These are phyloP conservation scores for Mimumesa dahlbomi DNA, from an alignment of 2,888 invertebrate species.

Conservation along the genomic window DNA sequence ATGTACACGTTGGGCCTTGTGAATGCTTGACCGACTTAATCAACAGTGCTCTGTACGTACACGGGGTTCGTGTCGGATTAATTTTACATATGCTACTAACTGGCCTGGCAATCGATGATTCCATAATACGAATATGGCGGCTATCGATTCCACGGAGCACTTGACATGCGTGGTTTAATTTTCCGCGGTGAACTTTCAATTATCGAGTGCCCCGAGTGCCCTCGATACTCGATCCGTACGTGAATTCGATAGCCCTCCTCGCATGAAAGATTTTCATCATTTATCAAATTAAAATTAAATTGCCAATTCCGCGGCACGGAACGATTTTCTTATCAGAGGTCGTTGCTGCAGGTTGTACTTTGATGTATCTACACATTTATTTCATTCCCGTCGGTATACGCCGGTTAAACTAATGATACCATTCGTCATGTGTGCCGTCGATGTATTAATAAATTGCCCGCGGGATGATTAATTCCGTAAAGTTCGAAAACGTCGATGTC, in stretches of 20 bases:
- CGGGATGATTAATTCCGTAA: too few relatives aligned
- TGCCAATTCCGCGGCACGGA: neutral
- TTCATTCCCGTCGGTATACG: too few relatives aligned
- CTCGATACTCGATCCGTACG: neutral
- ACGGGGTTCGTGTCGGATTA: conserved; percentile 8
- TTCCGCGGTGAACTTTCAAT: neutral
- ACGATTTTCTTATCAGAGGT: too few relatives aligned
- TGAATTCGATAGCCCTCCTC: neutral
- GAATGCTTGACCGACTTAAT: conserved; percentile 7
- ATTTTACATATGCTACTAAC: conserved; percentile 25
- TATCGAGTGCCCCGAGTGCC: neutral
- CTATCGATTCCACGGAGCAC: neutral
- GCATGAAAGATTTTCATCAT: neutral
- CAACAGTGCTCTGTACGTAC: conserved; percentile 6
- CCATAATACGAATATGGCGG: conserved; percentile 12
- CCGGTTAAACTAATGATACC: too few relatives aligned
- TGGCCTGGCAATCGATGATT: conserved; percentile 6
- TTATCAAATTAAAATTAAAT: too few relatives aligned
- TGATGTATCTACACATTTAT: too few relatives aligned
- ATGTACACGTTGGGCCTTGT: neutral
- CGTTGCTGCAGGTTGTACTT: too few relatives aligned
- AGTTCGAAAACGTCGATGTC: too few relatives aligned
- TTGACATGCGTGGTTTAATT: neutral
- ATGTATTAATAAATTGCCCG: too few relatives aligned
- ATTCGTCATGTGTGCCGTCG: too few relatives aligned